Evolutionary conservation across 2,797 vertebrate species (phyloP).

Genomic region (Ibycter americanus): DNA sequence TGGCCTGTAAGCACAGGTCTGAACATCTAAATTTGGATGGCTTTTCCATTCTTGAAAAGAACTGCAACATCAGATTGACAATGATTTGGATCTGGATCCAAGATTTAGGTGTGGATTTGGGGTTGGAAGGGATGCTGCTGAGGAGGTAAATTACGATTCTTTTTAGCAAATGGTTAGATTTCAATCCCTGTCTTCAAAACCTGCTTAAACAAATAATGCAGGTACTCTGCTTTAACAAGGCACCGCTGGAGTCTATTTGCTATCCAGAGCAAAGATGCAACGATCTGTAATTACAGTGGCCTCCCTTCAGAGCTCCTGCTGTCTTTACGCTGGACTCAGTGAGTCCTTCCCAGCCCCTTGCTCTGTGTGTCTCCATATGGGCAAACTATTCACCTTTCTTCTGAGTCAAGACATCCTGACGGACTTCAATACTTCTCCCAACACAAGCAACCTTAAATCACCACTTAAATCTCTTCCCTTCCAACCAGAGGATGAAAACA

Average conservation of each 20-base stretch:
- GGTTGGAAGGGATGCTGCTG: neutral
- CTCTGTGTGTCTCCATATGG: neutral
- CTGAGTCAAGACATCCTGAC: neutral
- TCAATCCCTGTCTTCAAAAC: neutral
- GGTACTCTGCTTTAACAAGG: neutral
- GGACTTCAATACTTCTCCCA: neutral
- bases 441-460: neutral
- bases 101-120: neutral
- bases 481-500: neutral
- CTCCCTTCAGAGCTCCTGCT: neutral
- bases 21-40: neutral
- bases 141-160: neutral
- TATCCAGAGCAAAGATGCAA: neutral
- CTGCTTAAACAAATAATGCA: neutral
- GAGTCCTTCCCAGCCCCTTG: neutral
- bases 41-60: neutral
- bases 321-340: neutral
- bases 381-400: neutral
- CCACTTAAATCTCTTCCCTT: neutral
- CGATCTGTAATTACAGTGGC: neutral
- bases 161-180: neutral
- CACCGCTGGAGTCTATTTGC: neutral
- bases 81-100: neutral
- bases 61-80: neutral
- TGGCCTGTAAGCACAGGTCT: neutral